These are phyloP conservation scores for Perodicticus potto DNA, from an alignment of 2,797 vertebrate genomes.

Conservation along the genomic window DNA sequence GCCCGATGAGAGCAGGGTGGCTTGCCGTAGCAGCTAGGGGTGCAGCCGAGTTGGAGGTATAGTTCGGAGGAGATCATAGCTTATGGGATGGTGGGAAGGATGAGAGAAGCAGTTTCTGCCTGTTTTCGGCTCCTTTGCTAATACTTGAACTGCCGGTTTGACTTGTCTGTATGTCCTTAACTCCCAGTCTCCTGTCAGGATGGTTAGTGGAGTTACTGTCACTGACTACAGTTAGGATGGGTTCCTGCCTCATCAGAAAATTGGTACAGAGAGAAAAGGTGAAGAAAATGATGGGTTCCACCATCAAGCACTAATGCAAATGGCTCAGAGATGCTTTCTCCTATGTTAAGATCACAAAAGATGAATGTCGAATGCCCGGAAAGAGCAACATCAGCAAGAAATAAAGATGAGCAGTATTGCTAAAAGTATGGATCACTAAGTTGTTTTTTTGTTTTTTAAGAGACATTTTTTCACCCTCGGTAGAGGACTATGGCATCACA, in stretches of 20 bases:
- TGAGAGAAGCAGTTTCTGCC: background rate
- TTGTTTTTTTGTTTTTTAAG: too few species aligned
- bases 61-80: background rate
- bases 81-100: background rate
- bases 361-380: background rate
- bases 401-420: background rate
- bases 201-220: background rate
- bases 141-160: background rate
- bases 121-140: constrained; percentile 17
- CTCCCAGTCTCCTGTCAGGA: background rate
- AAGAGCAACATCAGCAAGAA: background rate
- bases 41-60: background rate
- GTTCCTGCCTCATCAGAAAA: background rate
- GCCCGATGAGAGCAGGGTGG: background rate
- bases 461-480: too few species aligned
- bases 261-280: background rate
- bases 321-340: background rate
- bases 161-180: background rate
- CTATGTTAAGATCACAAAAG: background rate
- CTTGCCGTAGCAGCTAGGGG: background rate
- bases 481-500: too few species aligned
- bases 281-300: background rate
- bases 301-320: background rate
- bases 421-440: background rate
- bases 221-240: background rate